These are phyloP conservation scores for Drosophila saltans DNA, from an alignment of 1,140 invertebrate genomes.

Conservation along the genomic window DNA sequence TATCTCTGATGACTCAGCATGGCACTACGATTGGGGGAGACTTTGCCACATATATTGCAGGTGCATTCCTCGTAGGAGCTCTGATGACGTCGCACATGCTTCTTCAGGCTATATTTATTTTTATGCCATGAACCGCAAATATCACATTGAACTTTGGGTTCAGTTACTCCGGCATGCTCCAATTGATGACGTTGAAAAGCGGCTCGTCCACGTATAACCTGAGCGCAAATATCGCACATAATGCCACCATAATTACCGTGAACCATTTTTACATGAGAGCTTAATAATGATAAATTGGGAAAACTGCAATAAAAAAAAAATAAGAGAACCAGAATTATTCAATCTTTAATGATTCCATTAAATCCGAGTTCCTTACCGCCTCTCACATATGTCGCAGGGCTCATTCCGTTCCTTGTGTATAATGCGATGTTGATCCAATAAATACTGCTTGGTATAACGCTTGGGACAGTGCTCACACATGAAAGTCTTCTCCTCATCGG, in stretches of 20 bases:
- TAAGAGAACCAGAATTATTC: not conserved
- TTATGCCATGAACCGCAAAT: slow-evolving; percentile 80
- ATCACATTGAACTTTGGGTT: slow-evolving; percentile 79
- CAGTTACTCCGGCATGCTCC: slow-evolving; percentile 66
- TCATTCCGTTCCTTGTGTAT: slow-evolving; percentile 70
- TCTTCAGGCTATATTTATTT: slow-evolving; percentile 76
- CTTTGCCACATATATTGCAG: slow-evolving; percentile 73
- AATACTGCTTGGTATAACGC: slow-evolving; percentile 69
- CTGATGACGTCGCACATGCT: slow-evolving; percentile 71
- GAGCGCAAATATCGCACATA: slow-evolving; percentile 82
- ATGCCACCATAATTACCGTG: slow-evolving; percentile 65
- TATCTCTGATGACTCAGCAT: slow-evolving; percentile 76
- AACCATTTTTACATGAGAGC: slow-evolving; percentile 65
- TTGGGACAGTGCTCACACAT: slow-evolving; percentile 71
- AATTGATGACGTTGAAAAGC: slow-evolving; percentile 73
- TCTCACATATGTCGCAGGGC: slow-evolving; percentile 61
- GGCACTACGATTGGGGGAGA: slow-evolving; percentile 76
- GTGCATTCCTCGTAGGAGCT: slow-evolving; percentile 51
- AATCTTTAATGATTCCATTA: not conserved
- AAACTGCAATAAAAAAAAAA: slow-evolving; percentile 31
- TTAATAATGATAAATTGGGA: slow-evolving; percentile 55
- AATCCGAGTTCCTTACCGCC: slow-evolving; percentile 42
- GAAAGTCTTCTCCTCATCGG: slow-evolving; percentile 68
- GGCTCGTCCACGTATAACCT: slow-evolving; percentile 67
- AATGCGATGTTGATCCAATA: slow-evolving; percentile 68